A percentile compares a stretch with the other conserved stretches of the same genome.
phyloP scores from a whole-genome alignment of 1,140 invertebrate species.

The Holotrichia oblita region DNA sequence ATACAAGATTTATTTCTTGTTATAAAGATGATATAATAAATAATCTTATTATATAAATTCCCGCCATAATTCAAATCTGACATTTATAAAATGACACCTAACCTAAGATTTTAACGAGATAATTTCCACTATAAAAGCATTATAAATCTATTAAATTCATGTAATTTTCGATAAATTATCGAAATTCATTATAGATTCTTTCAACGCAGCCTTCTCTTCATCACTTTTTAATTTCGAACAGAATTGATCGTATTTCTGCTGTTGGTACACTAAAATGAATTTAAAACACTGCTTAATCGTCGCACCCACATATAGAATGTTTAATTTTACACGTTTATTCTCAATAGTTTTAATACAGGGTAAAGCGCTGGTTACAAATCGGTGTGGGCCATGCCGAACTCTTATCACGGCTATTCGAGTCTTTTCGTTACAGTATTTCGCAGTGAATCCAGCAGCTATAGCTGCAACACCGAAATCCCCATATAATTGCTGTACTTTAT shows the following conservation, averaged over 20 bases:
- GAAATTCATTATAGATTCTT: slow-evolving; percentile 59
- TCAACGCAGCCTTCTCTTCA: slow-evolving; percentile 59
- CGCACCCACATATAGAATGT: slow-evolving; percentile 77
- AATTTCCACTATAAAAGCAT: too few species aligned
- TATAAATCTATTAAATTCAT: slow-evolving; percentile 21
- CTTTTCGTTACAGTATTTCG: slow-evolving; percentile 80
- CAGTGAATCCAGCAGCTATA: slow-evolving; percentile 73
- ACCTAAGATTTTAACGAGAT: too few species aligned
- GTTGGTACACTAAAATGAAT: slow-evolving; percentile 75
- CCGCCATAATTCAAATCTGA: neutral
- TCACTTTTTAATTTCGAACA: slow-evolving; percentile 66
- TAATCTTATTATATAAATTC: neutral
- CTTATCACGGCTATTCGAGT: slow-evolving; percentile 78
- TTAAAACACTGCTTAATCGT: slow-evolving; percentile 80
- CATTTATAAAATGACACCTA: too few species aligned
- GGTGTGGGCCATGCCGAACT: slow-evolving; percentile 76
- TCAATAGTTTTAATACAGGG: slow-evolving; percentile 73
- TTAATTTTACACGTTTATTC: slow-evolving; percentile 67
- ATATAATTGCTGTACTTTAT: slow-evolving; percentile 73
- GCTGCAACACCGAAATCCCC: slow-evolving; percentile 77
- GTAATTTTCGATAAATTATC: slow-evolving; percentile 45
- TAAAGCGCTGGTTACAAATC: slow-evolving; percentile 72
- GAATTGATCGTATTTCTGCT: slow-evolving; percentile 65
- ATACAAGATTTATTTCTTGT: too few species aligned
- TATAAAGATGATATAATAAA: too few species aligned